Base-by-base conservation (phyloP, 1,140 invertebrate genomes). In the Drosophila teissieri region DNA sequence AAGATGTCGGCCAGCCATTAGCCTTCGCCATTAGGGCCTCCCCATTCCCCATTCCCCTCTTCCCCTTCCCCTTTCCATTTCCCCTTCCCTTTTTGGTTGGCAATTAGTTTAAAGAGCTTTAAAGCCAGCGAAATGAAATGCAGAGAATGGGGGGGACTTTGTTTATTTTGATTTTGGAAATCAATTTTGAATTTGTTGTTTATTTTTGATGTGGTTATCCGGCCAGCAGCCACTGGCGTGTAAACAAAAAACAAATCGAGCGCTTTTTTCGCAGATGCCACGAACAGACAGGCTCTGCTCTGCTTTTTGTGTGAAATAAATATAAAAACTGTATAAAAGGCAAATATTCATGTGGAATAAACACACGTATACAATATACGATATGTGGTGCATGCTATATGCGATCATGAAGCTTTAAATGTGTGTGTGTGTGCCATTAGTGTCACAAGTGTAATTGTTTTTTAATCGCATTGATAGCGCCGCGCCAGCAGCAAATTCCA, bases 141-240 rank as follows among this genome's bases (percentile, higher is more conserved):
- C 49, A 6, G 10, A 34, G 36, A 42, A 65, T 44, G 56, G 46
- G 53, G 57, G 63, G 19, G 19, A 19, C 19, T 76, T 73, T 83
- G 83, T 88, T 88, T 88, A 88, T 88, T 88, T 88, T 80, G 77
- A 89, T 79, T 73, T 89, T 80, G 73, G 56, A 83, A 88, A 88
- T 88, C 83, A 88, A 88, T 88, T 88, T 88, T 69, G 68, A 76
- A 83, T 78, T 81, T 64, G 49, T 62, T 80, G 70, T 79, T 88
- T 89, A 89, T 88, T 88, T 88, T 89, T 80, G 79, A 86, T 89
- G 84, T 89, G 84, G 83, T 88, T 89, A 86, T 82, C 84, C 84
- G 79, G 70, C 68, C 58, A 64, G 55, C 81, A 85, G 60, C 73
- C 70, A 48, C 58, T 60, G 37, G 44, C 65, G 52, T 88, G 75